A percentile compares a stretch with the other conserved stretches of the same genome.
phyloP scores from a whole-genome alignment of 2,888 invertebrate genomes.

The Xylocampa areola region DNA sequence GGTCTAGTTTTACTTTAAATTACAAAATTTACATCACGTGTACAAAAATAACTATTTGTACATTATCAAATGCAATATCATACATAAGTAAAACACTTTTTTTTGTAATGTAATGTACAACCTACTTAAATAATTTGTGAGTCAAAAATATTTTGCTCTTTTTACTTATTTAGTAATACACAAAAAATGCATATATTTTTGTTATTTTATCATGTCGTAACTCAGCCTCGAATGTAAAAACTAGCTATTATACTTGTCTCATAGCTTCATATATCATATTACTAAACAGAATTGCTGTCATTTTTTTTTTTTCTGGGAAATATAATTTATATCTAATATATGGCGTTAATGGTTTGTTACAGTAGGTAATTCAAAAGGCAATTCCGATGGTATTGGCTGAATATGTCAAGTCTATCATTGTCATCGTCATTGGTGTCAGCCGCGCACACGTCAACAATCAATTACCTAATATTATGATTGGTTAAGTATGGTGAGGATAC shows the following conservation, averaged over 20 bases:
- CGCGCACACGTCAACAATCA: no score
- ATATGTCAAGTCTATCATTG: no score
- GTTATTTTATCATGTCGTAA: constrained; percentile 7
- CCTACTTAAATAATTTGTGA: not conserved
- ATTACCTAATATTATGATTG: no score
- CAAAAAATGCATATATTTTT: not conserved
- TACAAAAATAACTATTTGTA: no score
- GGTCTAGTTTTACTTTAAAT: constrained; percentile 4
- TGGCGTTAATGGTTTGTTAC: no score
- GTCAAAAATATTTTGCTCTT: not conserved
- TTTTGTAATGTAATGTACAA: not conserved
- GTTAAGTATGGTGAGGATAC: no score
- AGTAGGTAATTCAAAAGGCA: no score
- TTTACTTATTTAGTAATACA: not conserved
- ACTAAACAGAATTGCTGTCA: constrained; percentile 14
- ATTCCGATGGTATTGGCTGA: no score
- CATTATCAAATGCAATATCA: no score
- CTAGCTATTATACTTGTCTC: not conserved
- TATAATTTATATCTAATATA: no score
- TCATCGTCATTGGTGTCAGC: no score
- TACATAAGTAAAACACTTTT: no score
- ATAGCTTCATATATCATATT: not conserved
- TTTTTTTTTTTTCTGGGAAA: not conserved
- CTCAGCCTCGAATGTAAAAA: constrained; percentile 5
- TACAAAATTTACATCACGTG: not conserved